Evolutionary conservation across 2,113 vertebrate genomes (phyloP).

Genomic region (Crotalus tigris): DNA sequence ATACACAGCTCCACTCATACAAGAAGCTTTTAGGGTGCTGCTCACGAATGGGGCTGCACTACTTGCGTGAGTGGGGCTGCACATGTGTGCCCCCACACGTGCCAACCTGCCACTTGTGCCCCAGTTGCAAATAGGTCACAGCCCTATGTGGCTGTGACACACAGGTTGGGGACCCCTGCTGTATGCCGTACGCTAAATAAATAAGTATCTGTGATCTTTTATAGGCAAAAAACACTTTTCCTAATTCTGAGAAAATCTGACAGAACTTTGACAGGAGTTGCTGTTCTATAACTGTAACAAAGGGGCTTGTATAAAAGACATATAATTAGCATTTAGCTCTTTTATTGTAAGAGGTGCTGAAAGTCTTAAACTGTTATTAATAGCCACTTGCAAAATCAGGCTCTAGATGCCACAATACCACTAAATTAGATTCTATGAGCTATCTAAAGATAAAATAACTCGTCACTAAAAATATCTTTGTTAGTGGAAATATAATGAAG

Average conservation of each 20-base stretch:
- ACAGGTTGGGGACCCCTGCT: no score
- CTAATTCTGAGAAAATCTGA: background rate
- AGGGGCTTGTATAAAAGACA: background rate
- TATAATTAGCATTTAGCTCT: conserved; percentile 23
- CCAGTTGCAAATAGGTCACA: no score
- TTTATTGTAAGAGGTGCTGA: conserved; percentile 16
- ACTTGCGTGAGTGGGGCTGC: no score
- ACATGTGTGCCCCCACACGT: no score
- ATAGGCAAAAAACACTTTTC: background rate
- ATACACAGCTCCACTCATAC: no score
- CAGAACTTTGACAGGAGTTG: background rate
- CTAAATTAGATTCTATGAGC: conserved; percentile 26
- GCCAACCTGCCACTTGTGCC: no score
- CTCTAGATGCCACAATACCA: conserved; percentile 10
- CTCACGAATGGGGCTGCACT: no score
- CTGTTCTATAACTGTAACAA: conserved; percentile 9
- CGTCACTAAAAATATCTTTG: conserved; percentile 14
- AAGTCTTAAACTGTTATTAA: conserved; percentile 12
- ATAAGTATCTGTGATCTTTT: background rate
- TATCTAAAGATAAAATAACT: conserved; percentile 20
- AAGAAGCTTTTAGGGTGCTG: no score
- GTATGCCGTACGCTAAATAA: background rate
- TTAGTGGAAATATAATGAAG: background rate
- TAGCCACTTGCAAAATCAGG: conserved; percentile 18
- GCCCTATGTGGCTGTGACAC: no score